Percentiles rank a stretch among this genome's conserved stretches.
Conservation (phyloP, 2,797 vertebrate species). For the Champsocephalus gunnari region DNA sequence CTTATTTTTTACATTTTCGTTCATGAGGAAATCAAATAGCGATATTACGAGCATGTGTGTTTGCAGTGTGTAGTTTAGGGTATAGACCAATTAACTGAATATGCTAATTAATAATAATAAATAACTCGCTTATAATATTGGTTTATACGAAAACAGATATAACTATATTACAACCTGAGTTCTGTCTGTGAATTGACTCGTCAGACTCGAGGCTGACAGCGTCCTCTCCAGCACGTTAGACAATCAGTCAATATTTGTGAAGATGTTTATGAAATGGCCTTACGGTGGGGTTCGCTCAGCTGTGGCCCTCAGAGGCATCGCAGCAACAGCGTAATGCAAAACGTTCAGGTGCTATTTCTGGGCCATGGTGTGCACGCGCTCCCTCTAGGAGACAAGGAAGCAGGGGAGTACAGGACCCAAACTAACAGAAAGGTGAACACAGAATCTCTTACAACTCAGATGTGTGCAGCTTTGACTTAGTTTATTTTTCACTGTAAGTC, state of each 20-base stretch:
- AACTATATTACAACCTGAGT: not conserved
- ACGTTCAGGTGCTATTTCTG: conserved; percentile 77
- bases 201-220: conserved; percentile 77
- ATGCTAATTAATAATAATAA: not conserved
- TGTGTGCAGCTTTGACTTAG: conserved; percentile 26
- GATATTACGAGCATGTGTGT: not conserved
- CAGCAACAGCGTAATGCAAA: conserved; percentile 69
- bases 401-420: conserved; percentile 44
- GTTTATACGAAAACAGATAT: not conserved
- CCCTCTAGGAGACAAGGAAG: conserved; percentile 53
- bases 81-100: not conserved
- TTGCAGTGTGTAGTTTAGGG: conserved; percentile 1
- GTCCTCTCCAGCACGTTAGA: conserved; percentile 68
- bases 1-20: not conserved
- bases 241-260: conserved; percentile 79
- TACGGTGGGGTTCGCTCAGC: conserved; percentile 70
- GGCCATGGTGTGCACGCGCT: conserved; percentile 63
- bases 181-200: conserved; percentile 70
- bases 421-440: conserved; percentile 31
- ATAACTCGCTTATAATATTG: not conserved
- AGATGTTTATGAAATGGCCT: conserved; percentile 77
- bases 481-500: conserved; percentile 46
- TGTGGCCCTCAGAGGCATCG: conserved; percentile 70
- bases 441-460: conserved; percentile 45
- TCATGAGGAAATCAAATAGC: conserved; percentile 14